These are phyloP conservation scores for Todiramphus chloris DNA, from an alignment of 2,113 vertebrate species.

Conservation along the genomic window DNA sequence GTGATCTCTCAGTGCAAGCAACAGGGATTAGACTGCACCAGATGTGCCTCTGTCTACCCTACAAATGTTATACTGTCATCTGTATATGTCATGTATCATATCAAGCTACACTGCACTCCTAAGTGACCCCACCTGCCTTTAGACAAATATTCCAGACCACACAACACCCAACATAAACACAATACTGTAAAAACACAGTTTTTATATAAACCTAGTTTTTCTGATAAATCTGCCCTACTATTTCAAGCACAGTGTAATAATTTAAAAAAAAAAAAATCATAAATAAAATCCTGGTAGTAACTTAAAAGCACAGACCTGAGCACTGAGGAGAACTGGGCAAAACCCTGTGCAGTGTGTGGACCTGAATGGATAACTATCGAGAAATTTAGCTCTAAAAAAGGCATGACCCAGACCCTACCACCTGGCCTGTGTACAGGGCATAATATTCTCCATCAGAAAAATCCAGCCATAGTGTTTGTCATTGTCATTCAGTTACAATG, in stretches of 20 bases:
- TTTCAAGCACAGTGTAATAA: not conserved
- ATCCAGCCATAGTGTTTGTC: not conserved
- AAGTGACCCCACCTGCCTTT: not conserved
- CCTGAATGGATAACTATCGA: not conserved
- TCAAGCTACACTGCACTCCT: not conserved
- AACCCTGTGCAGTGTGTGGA: not conserved
- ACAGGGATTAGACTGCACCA: not conserved
- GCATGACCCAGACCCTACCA: not conserved
- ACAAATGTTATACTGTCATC: not conserved
- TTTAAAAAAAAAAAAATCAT: too few relatives aligned
- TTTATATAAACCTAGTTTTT: not conserved
- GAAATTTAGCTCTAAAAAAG: not conserved
- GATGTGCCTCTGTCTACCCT: not conserved
- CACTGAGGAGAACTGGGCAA: not conserved
- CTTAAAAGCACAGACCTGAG: not conserved
- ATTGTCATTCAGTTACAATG: not conserved
- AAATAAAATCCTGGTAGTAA: not conserved
- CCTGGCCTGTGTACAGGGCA: not conserved
- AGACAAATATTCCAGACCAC: not conserved
- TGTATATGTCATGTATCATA: not conserved
- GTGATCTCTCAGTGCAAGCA: not conserved
- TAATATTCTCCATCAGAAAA: not conserved
- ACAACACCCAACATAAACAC: not conserved
- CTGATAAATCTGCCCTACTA: not conserved
- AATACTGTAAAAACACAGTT: not conserved